Evolutionary conservation across 2,113 vertebrate genomes (phyloP).

Genomic region (Anolis carolinensis): DNA sequence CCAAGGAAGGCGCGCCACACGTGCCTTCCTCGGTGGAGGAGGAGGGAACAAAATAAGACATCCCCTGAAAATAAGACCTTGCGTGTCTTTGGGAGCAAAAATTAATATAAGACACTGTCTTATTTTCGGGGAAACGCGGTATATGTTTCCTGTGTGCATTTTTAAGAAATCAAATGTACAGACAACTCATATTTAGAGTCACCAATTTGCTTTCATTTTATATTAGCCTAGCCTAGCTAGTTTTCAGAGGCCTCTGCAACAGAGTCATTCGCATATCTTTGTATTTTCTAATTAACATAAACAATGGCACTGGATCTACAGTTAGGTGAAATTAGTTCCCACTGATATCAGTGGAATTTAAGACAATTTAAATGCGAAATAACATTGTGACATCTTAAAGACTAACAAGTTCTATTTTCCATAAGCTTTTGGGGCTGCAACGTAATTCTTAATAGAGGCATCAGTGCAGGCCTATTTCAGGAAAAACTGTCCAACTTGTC

Average conservation of each 20-base stretch:
- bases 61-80: no score
- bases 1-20: no score
- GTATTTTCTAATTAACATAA: background rate
- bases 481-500: background rate
- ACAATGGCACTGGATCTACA: background rate
- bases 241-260: background rate
- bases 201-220: background rate
- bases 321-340: background rate
- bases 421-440: background rate
- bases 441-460: background rate
- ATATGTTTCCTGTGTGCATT: background rate
- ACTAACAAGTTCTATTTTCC: background rate
- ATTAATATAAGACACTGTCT: no score
- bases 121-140: no score
- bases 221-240: background rate
- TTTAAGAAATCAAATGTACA: background rate
- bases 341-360: background rate
- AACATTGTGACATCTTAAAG: background rate
- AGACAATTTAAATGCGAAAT: background rate
- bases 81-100: no score
- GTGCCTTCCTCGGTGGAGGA: no score
- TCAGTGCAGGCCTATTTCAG: background rate
- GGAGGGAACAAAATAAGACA: no score
- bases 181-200: background rate
- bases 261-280: background rate